phyloP scores from a whole-genome alignment of 2,888 invertebrate genomes.

The Lasiommata megera region DNA sequence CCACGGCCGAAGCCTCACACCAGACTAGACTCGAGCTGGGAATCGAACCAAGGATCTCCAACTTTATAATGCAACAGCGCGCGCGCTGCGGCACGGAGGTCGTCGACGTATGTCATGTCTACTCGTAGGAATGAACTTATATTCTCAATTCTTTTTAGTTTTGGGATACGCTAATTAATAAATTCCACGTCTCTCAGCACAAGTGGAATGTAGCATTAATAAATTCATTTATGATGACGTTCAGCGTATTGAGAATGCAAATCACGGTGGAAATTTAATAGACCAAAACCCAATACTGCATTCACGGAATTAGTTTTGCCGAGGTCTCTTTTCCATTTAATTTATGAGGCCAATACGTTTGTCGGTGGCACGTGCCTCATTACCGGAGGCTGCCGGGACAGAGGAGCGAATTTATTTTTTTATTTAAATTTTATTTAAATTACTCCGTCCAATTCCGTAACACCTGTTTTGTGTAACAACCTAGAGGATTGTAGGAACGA shows the following conservation, averaged over 20 bases:
- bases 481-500: not conserved
- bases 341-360: conserved; percentile 4
- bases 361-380: conserved; percentile 7
- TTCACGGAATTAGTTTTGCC: not conserved
- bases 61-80: too few relatives aligned
- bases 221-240: too few relatives aligned
- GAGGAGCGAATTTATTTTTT: not conserved
- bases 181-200: too few relatives aligned
- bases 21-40: too few relatives aligned
- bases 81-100: too few relatives aligned
- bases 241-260: not conserved
- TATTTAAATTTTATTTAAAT: conserved; percentile 10
- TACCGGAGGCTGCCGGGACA: not conserved
- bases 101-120: too few relatives aligned
- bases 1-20: too few relatives aligned
- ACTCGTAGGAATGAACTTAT: too few relatives aligned
- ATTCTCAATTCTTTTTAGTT: too few relatives aligned
- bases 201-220: too few relatives aligned
- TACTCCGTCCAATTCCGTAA: not conserved
- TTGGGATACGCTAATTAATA: too few relatives aligned
- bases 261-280: not conserved
- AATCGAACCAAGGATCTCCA: too few relatives aligned
- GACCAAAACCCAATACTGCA: not conserved
- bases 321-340: not conserved
- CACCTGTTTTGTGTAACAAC: conserved; percentile 1